phyloP scores from a whole-genome alignment of 2,888 invertebrate species.

The Steinernema scapterisci region DNA sequence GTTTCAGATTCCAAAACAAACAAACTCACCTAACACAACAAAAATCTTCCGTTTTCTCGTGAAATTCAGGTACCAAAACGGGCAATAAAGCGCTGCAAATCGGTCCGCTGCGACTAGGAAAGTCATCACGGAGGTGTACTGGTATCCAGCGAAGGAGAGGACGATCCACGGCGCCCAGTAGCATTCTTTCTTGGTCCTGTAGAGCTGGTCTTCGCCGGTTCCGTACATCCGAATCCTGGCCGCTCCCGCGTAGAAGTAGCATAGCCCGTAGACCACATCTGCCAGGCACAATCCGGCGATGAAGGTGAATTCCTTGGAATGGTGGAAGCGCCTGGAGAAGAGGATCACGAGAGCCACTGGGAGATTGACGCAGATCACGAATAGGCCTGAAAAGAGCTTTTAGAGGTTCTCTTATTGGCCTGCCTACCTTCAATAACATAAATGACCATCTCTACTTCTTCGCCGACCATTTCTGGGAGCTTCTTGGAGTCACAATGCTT shows the following conservation, averaged over 20 bases:
- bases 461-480: not conserved
- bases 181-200: not conserved
- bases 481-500: too few species aligned
- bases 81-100: not conserved
- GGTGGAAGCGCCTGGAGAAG: not conserved
- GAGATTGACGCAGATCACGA: not conserved
- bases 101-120: not conserved
- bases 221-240: not conserved
- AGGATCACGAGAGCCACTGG: not conserved
- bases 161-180: not conserved
- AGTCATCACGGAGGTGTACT: not conserved
- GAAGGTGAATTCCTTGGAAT: conserved; percentile 2
- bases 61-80: not conserved
- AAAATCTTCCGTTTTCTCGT: not conserved
- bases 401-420: not conserved
- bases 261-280: not conserved
- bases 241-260: not conserved
- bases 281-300: not conserved
- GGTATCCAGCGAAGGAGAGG: not conserved
- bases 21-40: not conserved
- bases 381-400: not conserved
- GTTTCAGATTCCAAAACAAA: too few species aligned
- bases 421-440: not conserved
- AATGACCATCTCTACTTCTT: not conserved
- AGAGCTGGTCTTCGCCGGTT: not conserved